phyloP scores from a whole-genome alignment of 2,113 vertebrate genomes.

The Sorex fumeus region DNA sequence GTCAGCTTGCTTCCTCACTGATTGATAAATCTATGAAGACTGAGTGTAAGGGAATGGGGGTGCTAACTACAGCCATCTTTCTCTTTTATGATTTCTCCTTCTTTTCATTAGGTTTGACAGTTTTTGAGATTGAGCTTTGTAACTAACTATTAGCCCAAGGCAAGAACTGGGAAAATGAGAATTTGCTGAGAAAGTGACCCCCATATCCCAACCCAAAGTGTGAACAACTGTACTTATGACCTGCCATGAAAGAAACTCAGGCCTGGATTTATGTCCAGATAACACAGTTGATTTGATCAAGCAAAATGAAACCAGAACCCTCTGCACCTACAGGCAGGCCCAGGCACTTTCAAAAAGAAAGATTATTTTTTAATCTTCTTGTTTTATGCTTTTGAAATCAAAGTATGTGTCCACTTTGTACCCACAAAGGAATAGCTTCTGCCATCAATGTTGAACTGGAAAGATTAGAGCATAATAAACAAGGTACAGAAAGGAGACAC shows the following conservation, averaged over 20 bases:
- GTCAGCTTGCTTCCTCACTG: conserved; percentile 78
- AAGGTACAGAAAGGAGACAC: background rate
- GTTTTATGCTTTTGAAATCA: conserved; percentile 73
- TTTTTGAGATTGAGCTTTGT: conserved; percentile 87
- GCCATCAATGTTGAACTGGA: conserved; percentile 24
- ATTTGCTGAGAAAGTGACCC: conserved; percentile 84
- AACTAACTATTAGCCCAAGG: conserved; percentile 89
- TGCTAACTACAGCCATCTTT: conserved; percentile 88
- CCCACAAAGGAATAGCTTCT: conserved; percentile 19
- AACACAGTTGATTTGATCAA: conserved; percentile 83
- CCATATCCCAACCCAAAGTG: conserved; percentile 75
- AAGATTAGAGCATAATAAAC: background rate
- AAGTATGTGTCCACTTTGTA: conserved; percentile 66
- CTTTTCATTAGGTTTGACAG: conserved; percentile 87
- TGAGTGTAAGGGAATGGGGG: background rate
- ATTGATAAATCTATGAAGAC: conserved; percentile 84
- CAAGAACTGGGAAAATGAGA: conserved; percentile 84
- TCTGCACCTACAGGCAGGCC: conserved; percentile 77
- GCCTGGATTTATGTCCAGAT: conserved; percentile 84
- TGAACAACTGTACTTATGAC: conserved; percentile 84
- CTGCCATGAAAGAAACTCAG: conserved; percentile 83
- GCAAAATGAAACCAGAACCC: conserved; percentile 83
- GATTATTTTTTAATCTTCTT: conserved; percentile 80
- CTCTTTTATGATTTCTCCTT: conserved; percentile 88
- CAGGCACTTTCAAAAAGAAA: conserved; percentile 77